Evolutionary conservation across 2,113 vertebrate species (phyloP).

Genomic region (Leptobrachium ailaonicum): DNA sequence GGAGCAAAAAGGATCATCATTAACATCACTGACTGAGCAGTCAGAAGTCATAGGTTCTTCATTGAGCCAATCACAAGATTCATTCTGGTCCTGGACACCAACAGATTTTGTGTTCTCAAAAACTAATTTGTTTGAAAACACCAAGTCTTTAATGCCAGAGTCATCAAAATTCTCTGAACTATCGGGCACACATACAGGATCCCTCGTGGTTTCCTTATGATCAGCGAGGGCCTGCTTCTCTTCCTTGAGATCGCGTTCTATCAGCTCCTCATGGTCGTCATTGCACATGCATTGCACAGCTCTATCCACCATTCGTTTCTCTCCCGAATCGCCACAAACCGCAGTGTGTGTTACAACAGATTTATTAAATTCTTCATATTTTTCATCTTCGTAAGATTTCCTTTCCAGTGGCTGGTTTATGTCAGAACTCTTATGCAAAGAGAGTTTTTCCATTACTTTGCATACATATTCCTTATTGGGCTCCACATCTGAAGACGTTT

Average conservation of each 20-base stretch:
- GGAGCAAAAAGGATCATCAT: slow-evolving; percentile 37
- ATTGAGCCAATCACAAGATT: background rate
- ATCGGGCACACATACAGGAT: background rate
- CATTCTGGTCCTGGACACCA: background rate
- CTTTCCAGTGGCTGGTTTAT: too few species aligned
- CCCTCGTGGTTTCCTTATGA: background rate
- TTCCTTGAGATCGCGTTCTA: background rate
- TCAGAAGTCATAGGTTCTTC: background rate
- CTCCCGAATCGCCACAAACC: too few species aligned
- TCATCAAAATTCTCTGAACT: background rate
- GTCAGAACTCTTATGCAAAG: background rate
- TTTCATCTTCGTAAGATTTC: too few species aligned
- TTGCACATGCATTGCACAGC: background rate
- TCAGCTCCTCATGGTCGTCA: background rate
- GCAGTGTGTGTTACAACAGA: too few species aligned
- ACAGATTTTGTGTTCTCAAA: background rate
- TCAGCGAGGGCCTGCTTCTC: too few species aligned
- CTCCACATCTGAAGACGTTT: background rate
- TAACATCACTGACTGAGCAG: slow-evolving; percentile 1
- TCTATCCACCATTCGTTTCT: background rate
- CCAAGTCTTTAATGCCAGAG: background rate
- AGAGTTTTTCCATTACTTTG: background rate
- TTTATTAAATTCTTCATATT: too few species aligned
- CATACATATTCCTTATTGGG: background rate
- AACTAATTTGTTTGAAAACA: background rate